phyloP scores from a whole-genome alignment of 2,797 vertebrate genomes.

The Labeo calbasu region DNA sequence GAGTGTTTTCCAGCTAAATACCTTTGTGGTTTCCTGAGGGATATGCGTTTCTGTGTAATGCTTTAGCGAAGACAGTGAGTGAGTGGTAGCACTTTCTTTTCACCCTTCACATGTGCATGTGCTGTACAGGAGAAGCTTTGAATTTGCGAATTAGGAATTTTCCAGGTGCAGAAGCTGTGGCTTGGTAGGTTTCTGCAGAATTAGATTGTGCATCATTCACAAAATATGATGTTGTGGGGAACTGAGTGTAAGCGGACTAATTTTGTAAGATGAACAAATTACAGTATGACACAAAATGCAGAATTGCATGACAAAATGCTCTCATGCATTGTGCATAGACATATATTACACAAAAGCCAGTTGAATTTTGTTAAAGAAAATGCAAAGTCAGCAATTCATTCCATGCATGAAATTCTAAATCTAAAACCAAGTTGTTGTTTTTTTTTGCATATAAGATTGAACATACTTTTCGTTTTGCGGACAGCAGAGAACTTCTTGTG shows the following conservation, averaged over 20 bases:
- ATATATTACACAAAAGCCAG: not conserved
- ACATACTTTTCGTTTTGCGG: not conserved
- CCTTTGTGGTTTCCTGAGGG: constrained; percentile 25
- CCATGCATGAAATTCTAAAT: not conserved
- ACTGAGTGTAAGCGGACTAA: not conserved
- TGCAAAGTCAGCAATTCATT: not conserved
- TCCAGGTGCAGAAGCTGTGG: not conserved
- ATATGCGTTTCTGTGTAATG: not conserved
- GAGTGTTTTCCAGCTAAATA: constrained; percentile 18
- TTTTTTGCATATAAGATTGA: not conserved
- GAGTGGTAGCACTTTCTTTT: constrained; percentile 15
- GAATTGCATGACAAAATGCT: too few species aligned
- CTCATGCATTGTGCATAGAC: not conserved
- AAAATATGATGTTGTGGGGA: not conserved
- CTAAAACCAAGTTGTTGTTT: not conserved
- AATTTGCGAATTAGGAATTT: not conserved
- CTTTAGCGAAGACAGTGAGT: not conserved
- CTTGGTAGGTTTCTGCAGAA: not conserved
- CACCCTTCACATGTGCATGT: not conserved
- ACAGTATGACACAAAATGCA: not conserved
- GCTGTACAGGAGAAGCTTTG: not conserved
- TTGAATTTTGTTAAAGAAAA: not conserved
- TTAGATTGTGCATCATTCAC: not conserved
- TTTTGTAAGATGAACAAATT: not conserved
- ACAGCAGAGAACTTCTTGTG: not conserved